phyloP scores from a whole-genome alignment of 2,113 vertebrate genomes.

The Tympanuchus pallidicinctus region DNA sequence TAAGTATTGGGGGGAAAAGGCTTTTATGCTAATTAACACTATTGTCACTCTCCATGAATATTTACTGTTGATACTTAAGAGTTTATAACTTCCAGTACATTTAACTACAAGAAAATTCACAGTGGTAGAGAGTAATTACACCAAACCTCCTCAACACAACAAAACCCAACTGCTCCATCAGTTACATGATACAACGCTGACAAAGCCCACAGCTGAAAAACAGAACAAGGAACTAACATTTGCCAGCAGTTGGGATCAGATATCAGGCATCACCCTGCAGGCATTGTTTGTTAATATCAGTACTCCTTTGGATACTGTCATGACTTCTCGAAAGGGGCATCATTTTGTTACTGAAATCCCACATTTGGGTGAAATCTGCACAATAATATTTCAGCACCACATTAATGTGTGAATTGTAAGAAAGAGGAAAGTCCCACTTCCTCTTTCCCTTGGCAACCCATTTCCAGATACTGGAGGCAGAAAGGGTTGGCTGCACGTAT shows the following conservation, averaged over 20 bases:
- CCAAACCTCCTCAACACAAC: constrained; percentile 58
- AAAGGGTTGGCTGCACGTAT: neutral
- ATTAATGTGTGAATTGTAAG: neutral
- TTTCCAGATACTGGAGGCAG: neutral
- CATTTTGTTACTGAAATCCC: neutral
- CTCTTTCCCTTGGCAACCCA: neutral
- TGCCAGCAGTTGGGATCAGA: neutral
- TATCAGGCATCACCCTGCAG: neutral
- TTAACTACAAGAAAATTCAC: constrained; percentile 73
- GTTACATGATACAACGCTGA: constrained; percentile 49
- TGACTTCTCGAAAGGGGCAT: too few species aligned
- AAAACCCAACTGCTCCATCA: constrained; percentile 55
- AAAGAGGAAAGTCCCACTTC: neutral
- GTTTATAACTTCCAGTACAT: constrained; percentile 63
- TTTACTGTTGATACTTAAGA: constrained; percentile 68
- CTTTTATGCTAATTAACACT: constrained; percentile 55
- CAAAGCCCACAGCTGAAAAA: constrained; percentile 29
- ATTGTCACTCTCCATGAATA: constrained; percentile 37
- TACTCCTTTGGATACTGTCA: neutral
- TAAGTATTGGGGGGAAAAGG: constrained; percentile 47
- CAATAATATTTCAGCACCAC: neutral
- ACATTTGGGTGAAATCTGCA: neutral
- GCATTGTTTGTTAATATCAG: neutral
- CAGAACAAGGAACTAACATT: neutral
- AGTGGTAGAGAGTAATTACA: constrained; percentile 65